Percentiles rank a stretch among this genome's conserved stretches.
Evolutionary conservation across 1,140 invertebrate species (phyloP).

Genomic region (Calephelis nemesis): DNA sequence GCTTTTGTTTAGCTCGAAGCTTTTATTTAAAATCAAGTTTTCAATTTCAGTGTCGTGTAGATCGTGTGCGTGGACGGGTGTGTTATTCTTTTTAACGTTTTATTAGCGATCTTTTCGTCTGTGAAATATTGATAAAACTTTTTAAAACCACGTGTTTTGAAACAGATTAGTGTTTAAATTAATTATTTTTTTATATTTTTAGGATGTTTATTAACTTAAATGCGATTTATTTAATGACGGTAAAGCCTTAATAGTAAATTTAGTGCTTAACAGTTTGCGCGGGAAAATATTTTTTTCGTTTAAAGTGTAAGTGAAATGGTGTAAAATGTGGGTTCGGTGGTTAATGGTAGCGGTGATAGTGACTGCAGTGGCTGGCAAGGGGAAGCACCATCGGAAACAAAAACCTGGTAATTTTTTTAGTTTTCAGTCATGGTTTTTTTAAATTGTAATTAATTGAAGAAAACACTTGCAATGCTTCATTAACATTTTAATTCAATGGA

Average conservation of each 20-base stretch:
- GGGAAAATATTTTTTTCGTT: conserved; percentile 19
- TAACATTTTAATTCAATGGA: too few relatives aligned
- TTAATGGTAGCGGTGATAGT: conserved; percentile 49
- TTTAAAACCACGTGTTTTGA: background rate
- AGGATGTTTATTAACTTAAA: background rate
- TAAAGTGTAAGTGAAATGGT: conserved; percentile 46
- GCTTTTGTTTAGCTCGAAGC: background rate
- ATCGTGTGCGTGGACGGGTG: background rate
- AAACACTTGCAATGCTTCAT: too few relatives aligned
- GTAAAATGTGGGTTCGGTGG: conserved; percentile 56
- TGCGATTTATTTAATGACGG: background rate
- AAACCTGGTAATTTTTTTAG: conserved; percentile 49
- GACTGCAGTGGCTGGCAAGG: conserved; percentile 50
- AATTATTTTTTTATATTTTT: background rate
- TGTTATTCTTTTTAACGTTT: background rate
- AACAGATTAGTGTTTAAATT: background rate
- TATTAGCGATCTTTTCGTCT: conserved; percentile 3
- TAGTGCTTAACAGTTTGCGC: background rate
- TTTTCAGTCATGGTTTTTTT: background rate
- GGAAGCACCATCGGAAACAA: conserved; percentile 61
- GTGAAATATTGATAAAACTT: conserved; percentile 4
- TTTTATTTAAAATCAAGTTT: conserved; percentile 17
- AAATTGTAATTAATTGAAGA: too few relatives aligned
- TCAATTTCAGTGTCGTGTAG: background rate
- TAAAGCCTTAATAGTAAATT: background rate